Base-by-base conservation (phyloP, 2,888 invertebrate species). In the Drosophila testacea region DNA sequence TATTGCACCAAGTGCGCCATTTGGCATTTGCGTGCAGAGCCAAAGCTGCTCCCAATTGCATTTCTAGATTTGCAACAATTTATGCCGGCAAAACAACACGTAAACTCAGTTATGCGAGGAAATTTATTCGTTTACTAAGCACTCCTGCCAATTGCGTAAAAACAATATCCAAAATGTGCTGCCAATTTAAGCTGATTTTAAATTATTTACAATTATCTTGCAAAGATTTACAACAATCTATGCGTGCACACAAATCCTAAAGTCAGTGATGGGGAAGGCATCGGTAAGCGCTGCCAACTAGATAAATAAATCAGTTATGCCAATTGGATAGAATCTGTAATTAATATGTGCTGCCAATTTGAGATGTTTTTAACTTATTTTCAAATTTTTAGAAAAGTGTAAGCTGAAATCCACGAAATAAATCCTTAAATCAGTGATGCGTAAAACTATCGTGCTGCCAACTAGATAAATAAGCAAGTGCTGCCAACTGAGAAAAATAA, bases 11-110 rank as follows among this genome's bases (percentile, higher is more conserved):
- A 66, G 64, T 65, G 38, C 54, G 28, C 36, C 68, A 78, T 79
- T 84, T 81, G 75, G 39, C 64, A 81, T 88, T 89, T 79, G 75
- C 71, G 85, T 85, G 69, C 64, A 65, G 52, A 38, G 13, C 16
- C 11, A 60, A 52, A 30, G 13, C 27, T 48, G 36, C 39, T 46
- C 77, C 38, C 46, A 56, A 48, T 38, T 32, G 47, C 47, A 72
- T 50, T 79, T 72, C 72, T 70, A 47, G 38, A 63, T 62, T 64
- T 57, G 30, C 7, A 11, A 39, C 38, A 54, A 44, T 59, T 67
- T 41, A 59, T 62, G 61, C 50, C 57, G 38, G 39, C 66, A 56
- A 60, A 72, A 57, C 65, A 57, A 60, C 55, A 36, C 39, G 77
- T 36, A 47, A 57, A 56, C 16, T 56, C 51, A 61, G 34, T 50